Evolutionary conservation across 2,797 vertebrate genomes (phyloP), one percentile per base, ranked within the genome.

Genomic region (Podarcis lilfordi): DNA sequence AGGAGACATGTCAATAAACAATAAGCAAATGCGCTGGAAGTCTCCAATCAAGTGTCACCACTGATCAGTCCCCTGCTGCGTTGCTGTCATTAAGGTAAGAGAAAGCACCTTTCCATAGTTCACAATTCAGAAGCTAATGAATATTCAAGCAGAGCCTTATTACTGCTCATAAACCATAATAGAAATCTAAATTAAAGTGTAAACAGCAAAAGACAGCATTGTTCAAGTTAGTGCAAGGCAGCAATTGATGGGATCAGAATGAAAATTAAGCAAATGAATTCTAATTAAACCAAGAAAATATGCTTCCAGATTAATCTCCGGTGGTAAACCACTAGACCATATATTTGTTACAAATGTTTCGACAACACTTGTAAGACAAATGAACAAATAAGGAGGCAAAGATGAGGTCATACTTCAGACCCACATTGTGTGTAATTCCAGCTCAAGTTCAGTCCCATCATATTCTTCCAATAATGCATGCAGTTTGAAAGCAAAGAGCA

Each of bases 181-280:
- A 95, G 92, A 98, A 98, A 98, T 98, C 94, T 97, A 92, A 98
- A 98, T 98, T 97, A 97, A 97, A 97, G 97, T 93, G 95, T 96
- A 98, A 98, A 98, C 95, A 97, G 96, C 91, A 96, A 96, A 98
- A 97, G 97, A 96, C 95, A 95, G 95, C 94, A 96, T 96, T 97
- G 91, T 97, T 96, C 92, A 92, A 96, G 95, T 95, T 96, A 89
- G 94, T 91, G 91, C 93, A 96, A 97, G 97, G 97, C 92, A 92
- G 95, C 94, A 96, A 97, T 94, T 95, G 96, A 96, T 95, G 95
- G 95, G 95, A 96, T 95, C 95, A 96, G 95, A 96, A 97, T 95
- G 97, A 97, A 95, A 98, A 97, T 97, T 97, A 97, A 95, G 96
- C 92, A 96, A 97, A 97, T 96, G 96, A 97, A 98, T 98, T 97